Evolutionary conservation across 2,888 invertebrate genomes (phyloP), one percentile per base, ranked within the genome.

Genomic region (Drosophila flavopinicola): DNA sequence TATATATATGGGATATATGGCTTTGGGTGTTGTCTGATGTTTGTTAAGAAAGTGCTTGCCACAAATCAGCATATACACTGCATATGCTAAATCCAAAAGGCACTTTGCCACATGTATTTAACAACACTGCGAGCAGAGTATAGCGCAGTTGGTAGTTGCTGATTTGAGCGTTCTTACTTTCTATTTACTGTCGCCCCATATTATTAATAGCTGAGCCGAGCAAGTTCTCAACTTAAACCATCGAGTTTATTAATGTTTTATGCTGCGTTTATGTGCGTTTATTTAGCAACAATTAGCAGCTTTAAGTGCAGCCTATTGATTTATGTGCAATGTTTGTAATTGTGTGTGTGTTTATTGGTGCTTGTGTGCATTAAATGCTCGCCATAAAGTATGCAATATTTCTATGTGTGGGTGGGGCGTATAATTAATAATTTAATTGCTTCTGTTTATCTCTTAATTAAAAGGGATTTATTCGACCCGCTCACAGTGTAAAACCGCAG

Each of bases 371-470:
- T 52, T 65, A 27, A 47, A 38, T 54, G 17, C 30, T 9, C 29
- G 24, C 54, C 35, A 54, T 63, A 15, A 63, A 41, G 64, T 63
- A 15, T 39, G 48, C 52, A 45, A 44, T 37, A 35, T 29, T 45
- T 58, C 13, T 63, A 29, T 53, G n/a, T 20, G 20, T 39, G 53
- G 29, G 17, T 58, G 52, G 20, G 41, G 75, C 63, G 47, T 66
- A 79, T 87, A 88, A 89, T 89, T 88, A 89, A 89, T 89, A 88
- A 88, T 84, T 88, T 89, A 89, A 89, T 88, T 89, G 88, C 84
- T 85, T 78, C 85, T 88, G 82, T 87, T 89, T 89, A 89, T 89
- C 89, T 87, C 85, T 88, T 89, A 89, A 89, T 89, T 89, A 89
- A 87, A 85, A 80, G 77, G 83, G 85, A 84, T 86, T 89, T 89